Conservation (phyloP, 2,888 invertebrate genomes). For the Megalurothrips usitatus region DNA sequence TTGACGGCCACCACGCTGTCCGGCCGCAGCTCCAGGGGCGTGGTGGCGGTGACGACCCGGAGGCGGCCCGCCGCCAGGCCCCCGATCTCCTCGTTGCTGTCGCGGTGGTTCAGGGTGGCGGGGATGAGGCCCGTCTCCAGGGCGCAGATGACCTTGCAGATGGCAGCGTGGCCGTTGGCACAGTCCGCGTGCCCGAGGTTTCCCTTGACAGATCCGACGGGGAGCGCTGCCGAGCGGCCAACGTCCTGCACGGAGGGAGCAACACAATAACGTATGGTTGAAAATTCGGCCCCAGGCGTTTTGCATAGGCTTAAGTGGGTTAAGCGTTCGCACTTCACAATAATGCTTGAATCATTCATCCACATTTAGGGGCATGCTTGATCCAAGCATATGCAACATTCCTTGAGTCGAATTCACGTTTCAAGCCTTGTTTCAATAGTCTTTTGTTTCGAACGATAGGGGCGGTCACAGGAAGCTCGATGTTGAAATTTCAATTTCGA, state of each 20-base stretch:
- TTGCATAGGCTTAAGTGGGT: too few species aligned
- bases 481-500: too few species aligned
- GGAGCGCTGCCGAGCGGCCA: not conserved
- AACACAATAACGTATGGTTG: too few species aligned
- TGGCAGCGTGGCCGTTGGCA: not conserved
- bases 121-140: not conserved
- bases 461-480: too few species aligned
- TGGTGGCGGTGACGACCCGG: not conserved
- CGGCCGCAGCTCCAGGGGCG: not conserved
- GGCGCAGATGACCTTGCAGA: not conserved
- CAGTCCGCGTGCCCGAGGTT: not conserved
- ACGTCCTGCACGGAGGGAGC: not conserved
- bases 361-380: too few species aligned
- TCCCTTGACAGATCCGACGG: not conserved
- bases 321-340: too few species aligned
- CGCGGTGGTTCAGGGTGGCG: not conserved
- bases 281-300: too few species aligned
- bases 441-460: too few species aligned
- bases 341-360: too few species aligned
- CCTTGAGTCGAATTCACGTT: too few species aligned
- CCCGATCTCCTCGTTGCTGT: not conserved
- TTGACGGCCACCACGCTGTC: not conserved
- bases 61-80: not conserved
- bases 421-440: too few species aligned
- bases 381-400: too few species aligned